These are phyloP conservation scores for Apocrypta bakeri DNA, from an alignment of 1,140 invertebrate genomes.

Conservation along the genomic window DNA sequence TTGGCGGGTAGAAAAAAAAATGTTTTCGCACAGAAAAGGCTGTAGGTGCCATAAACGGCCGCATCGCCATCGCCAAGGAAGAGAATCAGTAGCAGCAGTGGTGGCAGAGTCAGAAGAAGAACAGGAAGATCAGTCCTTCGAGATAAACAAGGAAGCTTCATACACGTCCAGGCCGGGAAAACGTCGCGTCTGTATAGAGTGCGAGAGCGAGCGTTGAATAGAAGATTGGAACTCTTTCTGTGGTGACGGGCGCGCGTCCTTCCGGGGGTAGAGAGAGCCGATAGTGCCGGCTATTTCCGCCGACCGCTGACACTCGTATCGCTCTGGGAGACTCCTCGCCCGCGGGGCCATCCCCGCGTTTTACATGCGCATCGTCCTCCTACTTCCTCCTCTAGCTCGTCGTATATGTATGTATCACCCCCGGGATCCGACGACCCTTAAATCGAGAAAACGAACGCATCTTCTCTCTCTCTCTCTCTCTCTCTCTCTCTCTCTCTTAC, in stretches of 20 bases:
- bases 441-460: background rate
- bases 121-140: conserved; percentile 1
- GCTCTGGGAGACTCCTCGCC: background rate
- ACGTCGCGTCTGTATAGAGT: background rate
- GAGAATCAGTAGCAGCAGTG: background rate
- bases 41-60: background rate
- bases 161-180: background rate
- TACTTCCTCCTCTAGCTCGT: background rate
- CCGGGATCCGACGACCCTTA: background rate
- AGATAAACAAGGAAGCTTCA: background rate
- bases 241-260: background rate
- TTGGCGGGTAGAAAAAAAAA: background rate
- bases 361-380: background rate
- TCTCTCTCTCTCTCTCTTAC: background rate
- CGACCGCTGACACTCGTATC: background rate
- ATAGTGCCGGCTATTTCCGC: background rate
- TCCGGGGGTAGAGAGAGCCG: background rate
- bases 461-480: background rate
- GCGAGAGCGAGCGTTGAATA: background rate
- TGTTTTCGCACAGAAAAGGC: background rate
- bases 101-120: background rate
- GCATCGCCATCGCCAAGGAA: background rate
- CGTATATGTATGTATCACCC: background rate
- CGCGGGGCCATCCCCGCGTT: background rate
- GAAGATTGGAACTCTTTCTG: conserved; percentile 1